Conservation (phyloP, 2,888 invertebrate species). For the Chironomus riparius region DNA sequence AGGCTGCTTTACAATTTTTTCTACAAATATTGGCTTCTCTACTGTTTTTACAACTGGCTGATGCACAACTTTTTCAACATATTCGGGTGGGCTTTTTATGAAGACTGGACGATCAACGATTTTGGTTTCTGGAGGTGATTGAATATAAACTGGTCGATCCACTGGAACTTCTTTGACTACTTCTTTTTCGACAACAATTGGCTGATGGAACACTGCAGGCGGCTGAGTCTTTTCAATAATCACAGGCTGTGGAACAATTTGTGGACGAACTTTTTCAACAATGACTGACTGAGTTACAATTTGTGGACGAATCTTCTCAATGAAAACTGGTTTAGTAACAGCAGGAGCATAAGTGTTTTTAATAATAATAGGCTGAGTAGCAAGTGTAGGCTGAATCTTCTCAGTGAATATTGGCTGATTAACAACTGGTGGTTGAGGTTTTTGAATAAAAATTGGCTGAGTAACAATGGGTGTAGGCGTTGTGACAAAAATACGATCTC, state of each 20-base stretch:
- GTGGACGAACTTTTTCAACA: conserved; percentile 41
- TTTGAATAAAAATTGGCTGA: conserved; percentile 42
- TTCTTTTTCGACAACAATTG: conserved; percentile 44
- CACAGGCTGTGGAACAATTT: conserved; percentile 34
- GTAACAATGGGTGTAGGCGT: conserved; percentile 27
- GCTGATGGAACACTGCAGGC: conserved; percentile 29
- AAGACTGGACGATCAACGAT: conserved; percentile 36
- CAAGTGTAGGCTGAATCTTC: conserved; percentile 34
- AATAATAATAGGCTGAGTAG: conserved; percentile 40
- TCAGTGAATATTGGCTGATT: conserved; percentile 41
- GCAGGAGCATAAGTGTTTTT: conserved; percentile 36
- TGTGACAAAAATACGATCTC: conserved; percentile 31
- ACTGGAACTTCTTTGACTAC: conserved; percentile 45
- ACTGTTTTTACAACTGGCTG: conserved; percentile 43
- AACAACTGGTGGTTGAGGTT: conserved; percentile 37
- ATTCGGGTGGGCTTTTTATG: conserved; percentile 32
- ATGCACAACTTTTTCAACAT: conserved; percentile 43
- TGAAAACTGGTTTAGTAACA: conserved; percentile 15
- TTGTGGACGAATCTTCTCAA: conserved; percentile 20
- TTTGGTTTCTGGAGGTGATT: conserved; percentile 32
- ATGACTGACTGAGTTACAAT: conserved; percentile 37
- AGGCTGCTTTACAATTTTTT: conserved; percentile 46
- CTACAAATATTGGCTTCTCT: conserved; percentile 36
- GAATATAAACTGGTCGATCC: conserved; percentile 38
- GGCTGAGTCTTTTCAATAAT: conserved; percentile 40